Evolutionary conservation across 2,797 vertebrate species (phyloP).

Genomic region (Dendrocincla tyrannina): DNA sequence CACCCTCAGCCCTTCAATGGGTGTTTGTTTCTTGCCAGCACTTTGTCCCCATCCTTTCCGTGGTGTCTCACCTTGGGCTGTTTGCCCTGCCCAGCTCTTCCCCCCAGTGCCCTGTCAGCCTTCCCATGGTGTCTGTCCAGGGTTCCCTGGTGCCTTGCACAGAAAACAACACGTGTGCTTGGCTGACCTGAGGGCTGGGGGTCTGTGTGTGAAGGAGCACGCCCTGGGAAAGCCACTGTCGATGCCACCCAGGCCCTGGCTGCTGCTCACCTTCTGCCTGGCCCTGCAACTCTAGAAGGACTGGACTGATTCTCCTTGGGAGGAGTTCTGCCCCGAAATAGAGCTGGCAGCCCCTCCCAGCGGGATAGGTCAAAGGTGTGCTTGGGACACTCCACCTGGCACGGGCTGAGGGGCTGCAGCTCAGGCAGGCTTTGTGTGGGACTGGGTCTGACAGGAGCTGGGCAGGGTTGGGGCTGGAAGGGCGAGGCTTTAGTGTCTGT

Average conservation of each 20-base stretch:
- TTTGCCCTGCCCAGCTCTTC: background rate
- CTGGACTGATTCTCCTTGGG: background rate
- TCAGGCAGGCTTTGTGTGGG: background rate
- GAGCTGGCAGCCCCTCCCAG: slow-evolving; percentile 2
- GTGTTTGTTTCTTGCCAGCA: background rate
- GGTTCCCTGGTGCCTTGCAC: background rate
- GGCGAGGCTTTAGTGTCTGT: background rate
- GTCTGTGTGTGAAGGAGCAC: background rate
- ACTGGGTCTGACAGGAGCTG: background rate
- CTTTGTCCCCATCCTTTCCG: background rate
- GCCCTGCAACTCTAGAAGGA: slow-evolving; percentile 10
- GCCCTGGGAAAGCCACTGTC: background rate
- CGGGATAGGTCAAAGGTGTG: slow-evolving; percentile 45
- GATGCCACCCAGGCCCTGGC: background rate
- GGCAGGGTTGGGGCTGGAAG: background rate
- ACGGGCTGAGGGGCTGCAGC: background rate
- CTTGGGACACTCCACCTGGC: slow-evolving; percentile 33
- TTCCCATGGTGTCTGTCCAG: rapidly evolving
- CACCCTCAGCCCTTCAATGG: background rate
- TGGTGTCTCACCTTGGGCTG: background rate
- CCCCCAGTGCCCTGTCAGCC: background rate
- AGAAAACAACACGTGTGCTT: background rate
- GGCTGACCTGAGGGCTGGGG: background rate
- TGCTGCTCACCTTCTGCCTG: background rate
- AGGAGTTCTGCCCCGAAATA: slow-evolving; percentile 12